These are phyloP conservation scores for Anastrepha ludens DNA, from an alignment of 1,140 invertebrate genomes.

Conservation along the genomic window DNA sequence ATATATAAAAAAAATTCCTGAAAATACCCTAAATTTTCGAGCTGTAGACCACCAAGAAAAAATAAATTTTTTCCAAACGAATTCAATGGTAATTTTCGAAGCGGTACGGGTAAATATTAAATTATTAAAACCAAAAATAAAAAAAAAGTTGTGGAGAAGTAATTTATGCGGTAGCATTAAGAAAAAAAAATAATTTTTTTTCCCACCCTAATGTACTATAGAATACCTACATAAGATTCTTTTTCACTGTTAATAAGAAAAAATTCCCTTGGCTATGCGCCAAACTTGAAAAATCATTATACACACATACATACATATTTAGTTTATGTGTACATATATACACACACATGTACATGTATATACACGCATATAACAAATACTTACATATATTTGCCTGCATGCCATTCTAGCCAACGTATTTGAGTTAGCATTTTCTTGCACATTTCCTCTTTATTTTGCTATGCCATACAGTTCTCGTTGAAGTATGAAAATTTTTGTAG, in stretches of 20 bases:
- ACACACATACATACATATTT: background rate
- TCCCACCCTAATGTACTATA: too few relatives aligned
- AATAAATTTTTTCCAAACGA: too few relatives aligned
- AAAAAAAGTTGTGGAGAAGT: too few relatives aligned
- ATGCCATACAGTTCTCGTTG: background rate
- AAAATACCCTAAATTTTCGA: too few relatives aligned
- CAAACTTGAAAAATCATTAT: conserved; percentile 19
- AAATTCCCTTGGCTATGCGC: conserved; percentile 21
- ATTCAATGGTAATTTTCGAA: too few relatives aligned
- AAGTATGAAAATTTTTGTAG: background rate
- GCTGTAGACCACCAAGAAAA: too few relatives aligned
- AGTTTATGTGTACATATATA: background rate
- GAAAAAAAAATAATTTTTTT: too few relatives aligned
- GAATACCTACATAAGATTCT: background rate
- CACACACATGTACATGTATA: background rate
- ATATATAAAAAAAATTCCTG: too few relatives aligned
- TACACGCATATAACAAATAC: background rate
- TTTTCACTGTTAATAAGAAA: background rate
- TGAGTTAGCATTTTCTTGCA: background rate
- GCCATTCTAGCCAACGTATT: background rate
- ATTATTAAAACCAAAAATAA: too few relatives aligned
- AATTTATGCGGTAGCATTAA: too few relatives aligned
- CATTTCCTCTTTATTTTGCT: background rate
- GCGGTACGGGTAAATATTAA: too few relatives aligned
- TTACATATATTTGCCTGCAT: background rate